Evolutionary conservation across 2,888 invertebrate genomes (phyloP), one percentile per base, ranked within the genome.

Genomic region (Myathropa florea): DNA sequence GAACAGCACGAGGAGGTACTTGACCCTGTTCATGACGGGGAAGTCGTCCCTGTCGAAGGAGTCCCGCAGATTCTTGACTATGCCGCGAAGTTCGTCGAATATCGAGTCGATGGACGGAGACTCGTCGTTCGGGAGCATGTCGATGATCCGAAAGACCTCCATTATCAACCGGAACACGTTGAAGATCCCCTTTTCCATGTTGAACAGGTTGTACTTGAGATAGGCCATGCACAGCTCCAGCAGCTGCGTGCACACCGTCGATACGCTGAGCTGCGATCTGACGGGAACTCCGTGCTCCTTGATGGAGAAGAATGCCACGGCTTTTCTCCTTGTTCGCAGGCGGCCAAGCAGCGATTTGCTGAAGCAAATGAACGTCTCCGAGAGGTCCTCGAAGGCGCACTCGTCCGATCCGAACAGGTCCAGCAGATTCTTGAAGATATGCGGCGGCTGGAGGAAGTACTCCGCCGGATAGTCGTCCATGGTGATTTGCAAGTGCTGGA

Each of bases 391-490:
- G 23, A 90, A 63, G 0, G 75, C 77, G 10, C 82, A 88, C 0
- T 75, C 76, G 0, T 88, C 88, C 1, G 82, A 84, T 18, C 88
- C 89, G 28, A 90, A 91, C 4, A 91, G 26, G 10, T 90, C 83
- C 18, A 91, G 57, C 1, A 92, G 65, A 12, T 89, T 88, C 0
- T 90, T 89, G 36, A 91, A 91, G n/a, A 92, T 89, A 65, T 91
- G 89, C 9, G 93, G 93, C 0, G 90, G 84, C 83, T 93, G 93
- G 0, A 93, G 88, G 26, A 93, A 89, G 77, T 91, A 92, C 67
- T 93, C 93, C 0, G 90, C 88, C 0, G 93, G 93, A 89, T 92
- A 93, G 72, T 93, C 93, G 14, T 71, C 63, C 39, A 93, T 89
- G 4, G 90, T 91, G 0, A 91, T 89, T 53, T 90, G 89, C 12